phyloP scores from a whole-genome alignment of 2,888 invertebrate species.

The Folsomia manolachei region DNA sequence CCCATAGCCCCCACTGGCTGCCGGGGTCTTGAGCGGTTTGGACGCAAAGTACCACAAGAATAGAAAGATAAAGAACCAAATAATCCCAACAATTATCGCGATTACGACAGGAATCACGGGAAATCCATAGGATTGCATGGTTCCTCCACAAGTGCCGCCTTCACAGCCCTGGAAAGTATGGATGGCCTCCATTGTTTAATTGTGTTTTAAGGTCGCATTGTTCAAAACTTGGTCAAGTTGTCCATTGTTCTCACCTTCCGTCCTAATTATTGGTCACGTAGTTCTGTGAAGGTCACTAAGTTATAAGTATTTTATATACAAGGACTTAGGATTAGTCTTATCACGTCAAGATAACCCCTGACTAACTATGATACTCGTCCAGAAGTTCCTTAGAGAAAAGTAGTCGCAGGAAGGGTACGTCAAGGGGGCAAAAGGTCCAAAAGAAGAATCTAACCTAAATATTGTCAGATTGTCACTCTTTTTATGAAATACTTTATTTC shows the following conservation, averaged over 20 bases:
- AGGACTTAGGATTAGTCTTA: too few relatives aligned
- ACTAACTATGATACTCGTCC: conserved; percentile 28
- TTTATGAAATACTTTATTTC: too few relatives aligned
- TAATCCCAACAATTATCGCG: conserved; percentile 36
- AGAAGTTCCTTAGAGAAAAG: conserved; percentile 36
- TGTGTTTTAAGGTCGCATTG: background rate
- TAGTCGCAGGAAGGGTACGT: conserved; percentile 34
- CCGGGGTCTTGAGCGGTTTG: conserved; percentile 12
- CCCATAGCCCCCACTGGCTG: conserved; percentile 1
- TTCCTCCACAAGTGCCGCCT: conserved; percentile 23
- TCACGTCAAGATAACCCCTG: too few relatives aligned
- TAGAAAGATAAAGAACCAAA: conserved; percentile 46
- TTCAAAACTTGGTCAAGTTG: background rate
- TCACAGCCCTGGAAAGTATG: conserved; percentile 33
- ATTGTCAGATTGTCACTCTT: too few relatives aligned
- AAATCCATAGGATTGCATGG: conserved; percentile 32
- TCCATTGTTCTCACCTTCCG: background rate
- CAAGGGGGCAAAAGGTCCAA: conserved; percentile 41
- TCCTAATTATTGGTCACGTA: too few relatives aligned
- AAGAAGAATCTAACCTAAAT: conserved; percentile 47
- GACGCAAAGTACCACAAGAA: conserved; percentile 26
- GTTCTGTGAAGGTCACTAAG: too few relatives aligned
- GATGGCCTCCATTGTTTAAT: background rate
- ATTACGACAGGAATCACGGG: conserved; percentile 42
- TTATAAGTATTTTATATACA: too few relatives aligned